Evolutionary conservation across 2,113 vertebrate genomes (phyloP), one percentile per base, ranked within the genome.

Genomic region (Cottus gobio): DNA sequence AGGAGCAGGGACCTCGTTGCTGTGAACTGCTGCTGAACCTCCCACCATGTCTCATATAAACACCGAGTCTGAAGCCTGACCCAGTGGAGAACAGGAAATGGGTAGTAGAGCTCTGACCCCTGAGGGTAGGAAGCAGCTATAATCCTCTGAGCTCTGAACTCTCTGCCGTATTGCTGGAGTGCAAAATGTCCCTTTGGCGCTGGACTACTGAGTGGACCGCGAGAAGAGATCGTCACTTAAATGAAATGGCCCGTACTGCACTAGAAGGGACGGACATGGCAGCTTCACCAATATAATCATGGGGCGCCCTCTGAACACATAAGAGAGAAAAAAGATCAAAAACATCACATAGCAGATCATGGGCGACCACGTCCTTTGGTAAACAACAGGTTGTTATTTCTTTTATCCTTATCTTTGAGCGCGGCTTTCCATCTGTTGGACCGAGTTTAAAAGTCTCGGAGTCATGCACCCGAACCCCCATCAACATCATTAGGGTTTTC

Each of bases 121-220:
- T 30, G 64, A 77, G 39, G 69, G 39, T 16, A 70, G 77, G 67
- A 88, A 77, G 71, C 62, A 81, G 73, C 24, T n/a, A 64, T 79
- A 90, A 90, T 87, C 82, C 78, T 85, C 58, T 81, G 86, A 86
- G 79, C 84, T 81, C 60, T 76, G 79, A 75, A 83, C 76, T 83
- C 71, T 5, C 42, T 74, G 72, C 50, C 71, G 72, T 65, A 2
- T n/a, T 65, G 48, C 42, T 36, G 44, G 57, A 76, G 78, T n/a
- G 18, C 30, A 76, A 71, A 22, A 75, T 78, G 69, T 75, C 79
- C 77, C 64, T 56, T 72, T 66, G 83, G 75, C 86, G 72, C 74
- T 65, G 71, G 39, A 79, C 71, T 73, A 84, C 76, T 70, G 80
- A 56, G 31, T 24, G 39, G 62, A 77, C 37, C 37, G 69, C 75